phyloP scores from a whole-genome alignment of 1,140 invertebrate genomes.

The Euschistus heros region DNA sequence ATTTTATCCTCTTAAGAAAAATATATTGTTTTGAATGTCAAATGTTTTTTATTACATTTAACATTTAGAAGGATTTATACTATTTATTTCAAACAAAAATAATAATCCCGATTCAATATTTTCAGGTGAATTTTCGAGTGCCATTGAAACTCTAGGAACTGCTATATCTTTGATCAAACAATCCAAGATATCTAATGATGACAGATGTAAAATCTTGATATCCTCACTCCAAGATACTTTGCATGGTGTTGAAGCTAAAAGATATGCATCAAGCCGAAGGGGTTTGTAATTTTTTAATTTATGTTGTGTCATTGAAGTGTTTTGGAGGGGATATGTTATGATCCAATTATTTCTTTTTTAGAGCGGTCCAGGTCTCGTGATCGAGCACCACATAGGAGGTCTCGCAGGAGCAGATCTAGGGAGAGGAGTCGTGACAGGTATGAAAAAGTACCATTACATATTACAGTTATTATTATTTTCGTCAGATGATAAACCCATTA shows the following conservation, averaged over 20 bases:
- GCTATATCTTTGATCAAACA: constrained; percentile 98
- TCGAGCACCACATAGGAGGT: constrained; percentile 69
- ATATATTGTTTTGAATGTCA: too few relatives aligned
- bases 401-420: constrained; percentile 61
- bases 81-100: too few relatives aligned
- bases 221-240: constrained; percentile 94
- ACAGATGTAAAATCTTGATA: constrained; percentile 95
- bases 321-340: too few relatives aligned
- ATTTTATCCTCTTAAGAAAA: too few relatives aligned
- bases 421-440: constrained; percentile 57
- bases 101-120: background rate
- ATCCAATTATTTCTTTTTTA: constrained; percentile 31
- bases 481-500: too few relatives aligned
- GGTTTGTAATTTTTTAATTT: constrained; percentile 31
- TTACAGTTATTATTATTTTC: too few relatives aligned
- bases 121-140: constrained; percentile 86
- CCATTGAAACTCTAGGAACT: constrained; percentile 96
- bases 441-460: constrained; percentile 30
- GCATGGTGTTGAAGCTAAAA: constrained; percentile 93
- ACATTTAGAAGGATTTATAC: too few relatives aligned
- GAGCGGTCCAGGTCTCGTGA: constrained; percentile 67
- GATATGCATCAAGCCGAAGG: constrained; percentile 65
- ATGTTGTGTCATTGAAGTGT: too few relatives aligned
- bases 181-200: constrained; percentile 94
- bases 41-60: too few relatives aligned